Percentiles rank a stretch among this genome's conserved stretches.
These are phyloP conservation scores for Gari tellinella DNA, from an alignment of 2,888 invertebrate species.

Conservation along the genomic window DNA sequence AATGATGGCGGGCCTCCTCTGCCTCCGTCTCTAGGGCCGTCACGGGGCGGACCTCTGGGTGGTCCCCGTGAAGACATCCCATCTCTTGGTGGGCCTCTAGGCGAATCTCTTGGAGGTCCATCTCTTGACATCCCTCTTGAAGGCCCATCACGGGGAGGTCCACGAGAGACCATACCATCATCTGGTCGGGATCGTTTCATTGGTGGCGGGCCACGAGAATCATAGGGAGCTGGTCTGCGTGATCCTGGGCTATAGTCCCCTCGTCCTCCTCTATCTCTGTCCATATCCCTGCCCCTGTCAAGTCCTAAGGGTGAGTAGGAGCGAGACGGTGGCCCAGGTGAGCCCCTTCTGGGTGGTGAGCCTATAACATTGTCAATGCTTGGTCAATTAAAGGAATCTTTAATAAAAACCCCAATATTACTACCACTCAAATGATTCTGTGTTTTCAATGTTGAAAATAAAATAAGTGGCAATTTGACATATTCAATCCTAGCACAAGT, in stretches of 20 bases:
- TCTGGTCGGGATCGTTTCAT: conserved; percentile 70
- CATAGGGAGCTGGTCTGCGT: conserved; percentile 67
- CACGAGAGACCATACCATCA: conserved; percentile 52
- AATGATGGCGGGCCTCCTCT: conserved; percentile 13
- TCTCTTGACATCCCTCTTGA: conserved; percentile 43
- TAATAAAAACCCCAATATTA: too few species aligned
- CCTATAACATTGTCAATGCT: conserved; percentile 12
- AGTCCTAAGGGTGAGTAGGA: conserved; percentile 36
- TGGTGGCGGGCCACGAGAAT: conserved; percentile 68
- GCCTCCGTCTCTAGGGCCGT: conserved; percentile 24
- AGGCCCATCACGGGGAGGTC: conserved; percentile 43
- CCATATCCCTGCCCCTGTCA: conserved; percentile 49
- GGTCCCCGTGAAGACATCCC: conserved; percentile 30
- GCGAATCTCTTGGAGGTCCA: conserved; percentile 30
- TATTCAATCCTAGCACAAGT: too few species aligned
- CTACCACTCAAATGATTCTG: too few species aligned
- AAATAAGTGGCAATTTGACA: too few species aligned
- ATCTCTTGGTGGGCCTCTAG: conserved; percentile 41
- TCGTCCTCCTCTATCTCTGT: conserved; percentile 61
- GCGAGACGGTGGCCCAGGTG: conserved; percentile 51
- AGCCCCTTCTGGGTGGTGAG: conserved; percentile 51
- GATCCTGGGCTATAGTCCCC: conserved; percentile 59
- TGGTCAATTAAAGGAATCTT: too few species aligned
- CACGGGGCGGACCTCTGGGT: conserved; percentile 31
- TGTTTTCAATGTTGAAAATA: too few species aligned